Conservation (phyloP, 2,113 vertebrate genomes). For the Oenanthe melanoleuca region DNA sequence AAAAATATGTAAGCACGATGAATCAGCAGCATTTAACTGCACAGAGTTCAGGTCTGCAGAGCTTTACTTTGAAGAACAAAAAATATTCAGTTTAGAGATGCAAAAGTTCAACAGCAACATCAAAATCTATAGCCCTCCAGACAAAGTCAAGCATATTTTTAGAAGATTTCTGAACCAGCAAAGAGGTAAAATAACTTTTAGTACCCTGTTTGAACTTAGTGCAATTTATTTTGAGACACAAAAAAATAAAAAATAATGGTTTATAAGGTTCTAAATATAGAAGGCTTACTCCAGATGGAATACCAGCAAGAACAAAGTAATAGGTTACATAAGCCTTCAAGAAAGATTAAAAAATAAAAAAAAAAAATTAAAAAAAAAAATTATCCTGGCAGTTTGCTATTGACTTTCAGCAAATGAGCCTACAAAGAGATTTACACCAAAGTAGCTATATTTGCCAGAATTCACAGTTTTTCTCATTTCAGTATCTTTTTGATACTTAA, state of each 20-base stretch:
- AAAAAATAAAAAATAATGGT: not conserved
- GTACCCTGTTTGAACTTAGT: not conserved
- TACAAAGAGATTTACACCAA: not conserved
- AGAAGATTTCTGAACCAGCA: not conserved
- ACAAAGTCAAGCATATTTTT: not conserved
- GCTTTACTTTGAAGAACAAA: not conserved
- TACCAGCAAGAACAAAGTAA: not conserved
- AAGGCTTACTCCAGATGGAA: not conserved
- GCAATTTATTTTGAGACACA: not conserved
- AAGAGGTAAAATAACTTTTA: not conserved
- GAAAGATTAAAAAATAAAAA: not conserved
- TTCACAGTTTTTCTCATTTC: not conserved
- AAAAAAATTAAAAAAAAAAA: not conserved
- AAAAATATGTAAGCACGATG: not conserved
- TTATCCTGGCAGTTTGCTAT: not conserved
- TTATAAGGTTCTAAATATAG: not conserved
- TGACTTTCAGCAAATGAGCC: not conserved
- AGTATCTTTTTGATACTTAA: not conserved
- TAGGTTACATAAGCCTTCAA: not conserved
- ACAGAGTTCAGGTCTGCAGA: not conserved
- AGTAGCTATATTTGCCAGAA: not conserved
- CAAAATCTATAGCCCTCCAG: not conserved
- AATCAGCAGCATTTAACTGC: not conserved
- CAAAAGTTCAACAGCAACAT: not conserved
- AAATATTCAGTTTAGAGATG: not conserved